A percentile compares a stretch with the other conserved stretches of the same genome.
Conservation (phyloP, 2,113 vertebrate genomes). For the Cromileptes altivelis region DNA sequence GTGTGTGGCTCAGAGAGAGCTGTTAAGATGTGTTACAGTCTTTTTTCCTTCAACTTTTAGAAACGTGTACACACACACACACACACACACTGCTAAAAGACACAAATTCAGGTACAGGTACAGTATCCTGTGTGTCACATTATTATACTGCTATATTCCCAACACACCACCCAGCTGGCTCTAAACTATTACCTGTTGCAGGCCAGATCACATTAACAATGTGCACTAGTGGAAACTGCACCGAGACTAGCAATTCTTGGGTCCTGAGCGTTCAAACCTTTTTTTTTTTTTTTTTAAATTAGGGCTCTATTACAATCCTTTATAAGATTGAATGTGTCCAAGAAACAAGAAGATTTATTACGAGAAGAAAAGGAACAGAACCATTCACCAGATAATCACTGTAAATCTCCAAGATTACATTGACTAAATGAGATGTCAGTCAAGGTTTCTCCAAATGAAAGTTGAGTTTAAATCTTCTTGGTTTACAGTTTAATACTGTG, state of each 20-base stretch:
- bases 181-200: constrained; percentile 1
- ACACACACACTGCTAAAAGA: constrained; percentile 8
- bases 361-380: not conserved
- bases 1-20: constrained; percentile 4
- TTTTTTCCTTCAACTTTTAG: not conserved
- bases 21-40: constrained; percentile 38
- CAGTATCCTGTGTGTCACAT: constrained; percentile 25
- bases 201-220: constrained; percentile 15
- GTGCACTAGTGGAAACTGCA: constrained; percentile 18
- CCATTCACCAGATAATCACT: not conserved
- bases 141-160: constrained; percentile 5
- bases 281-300: not conserved
- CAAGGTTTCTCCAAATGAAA: not conserved
- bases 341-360: not conserved
- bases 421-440: not conserved
- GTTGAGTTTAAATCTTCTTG: constrained; percentile 1
- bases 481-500: not conserved
- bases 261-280: not conserved
- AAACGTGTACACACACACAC: constrained; percentile 5
- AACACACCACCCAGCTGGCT: constrained; percentile 31
- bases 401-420: constrained; percentile 10
- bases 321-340: not conserved
- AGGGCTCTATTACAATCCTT: not conserved
- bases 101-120: constrained; percentile 3
- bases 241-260: not conserved